These are phyloP conservation scores for Salvelinus namaycush DNA, from an alignment of 2,113 vertebrate genomes.

Conservation along the genomic window DNA sequence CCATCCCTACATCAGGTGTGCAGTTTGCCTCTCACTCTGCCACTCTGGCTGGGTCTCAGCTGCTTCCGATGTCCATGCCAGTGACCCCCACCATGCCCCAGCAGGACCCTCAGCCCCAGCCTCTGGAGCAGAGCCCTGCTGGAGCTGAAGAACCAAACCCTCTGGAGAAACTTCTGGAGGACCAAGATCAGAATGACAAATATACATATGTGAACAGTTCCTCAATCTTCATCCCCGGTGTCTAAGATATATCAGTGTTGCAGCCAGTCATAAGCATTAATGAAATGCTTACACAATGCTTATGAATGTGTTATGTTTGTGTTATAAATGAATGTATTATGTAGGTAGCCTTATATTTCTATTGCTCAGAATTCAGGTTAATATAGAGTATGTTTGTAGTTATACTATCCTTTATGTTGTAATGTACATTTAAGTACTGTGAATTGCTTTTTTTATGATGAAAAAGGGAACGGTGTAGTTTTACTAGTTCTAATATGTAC, in stretches of 20 bases:
- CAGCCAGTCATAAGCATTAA: too few relatives aligned
- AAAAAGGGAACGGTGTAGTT: too few relatives aligned
- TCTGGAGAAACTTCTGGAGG: conserved; percentile 88
- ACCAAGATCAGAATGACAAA: conserved; percentile 74
- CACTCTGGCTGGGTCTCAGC: conserved; percentile 72
- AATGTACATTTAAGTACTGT: too few relatives aligned
- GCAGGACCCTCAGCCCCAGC: conserved; percentile 54
- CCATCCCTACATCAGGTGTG: conserved; percentile 80
- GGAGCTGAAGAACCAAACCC: conserved; percentile 63
- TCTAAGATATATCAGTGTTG: conserved; percentile 54
- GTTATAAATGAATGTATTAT: too few relatives aligned
- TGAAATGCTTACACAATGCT: too few relatives aligned
- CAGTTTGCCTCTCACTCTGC: conserved; percentile 79
- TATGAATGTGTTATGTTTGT: too few relatives aligned
- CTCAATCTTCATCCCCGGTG: conserved; percentile 79
- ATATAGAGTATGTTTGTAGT: too few relatives aligned
- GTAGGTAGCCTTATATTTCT: too few relatives aligned
- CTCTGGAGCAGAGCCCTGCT: conserved; percentile 67
- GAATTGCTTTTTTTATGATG: too few relatives aligned
- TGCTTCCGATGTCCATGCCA: conserved; percentile 80
- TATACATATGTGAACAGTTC: conserved; percentile 73
- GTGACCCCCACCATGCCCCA: conserved; percentile 70
- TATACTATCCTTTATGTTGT: too few relatives aligned
- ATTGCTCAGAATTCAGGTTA: too few relatives aligned
- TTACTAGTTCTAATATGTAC: too few relatives aligned